Evolutionary conservation across 1,140 invertebrate species (phyloP), one percentile per base, ranked within the genome.

Genomic region (Eulimnadia texana): DNA sequence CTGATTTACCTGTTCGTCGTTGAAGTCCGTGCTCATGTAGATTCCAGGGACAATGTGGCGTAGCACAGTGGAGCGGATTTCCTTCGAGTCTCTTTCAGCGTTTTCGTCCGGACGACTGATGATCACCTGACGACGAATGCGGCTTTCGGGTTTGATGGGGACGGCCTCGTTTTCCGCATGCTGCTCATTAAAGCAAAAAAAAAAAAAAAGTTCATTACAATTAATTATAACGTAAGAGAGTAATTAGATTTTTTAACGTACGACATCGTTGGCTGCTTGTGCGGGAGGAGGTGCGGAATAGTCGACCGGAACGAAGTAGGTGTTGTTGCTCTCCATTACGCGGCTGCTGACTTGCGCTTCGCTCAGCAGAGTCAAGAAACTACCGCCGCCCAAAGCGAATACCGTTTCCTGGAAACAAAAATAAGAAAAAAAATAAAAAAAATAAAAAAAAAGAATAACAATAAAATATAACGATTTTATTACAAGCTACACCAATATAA

Each of bases 11-110:
- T 65, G 61, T 61, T 76, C 72, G 62, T 75, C 72, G 0, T 65
- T 63, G 28, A 78, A 63, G 33, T 71, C 68, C 28, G 67, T 65
- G 28, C 70, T 68, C 50, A 71, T 71, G 49, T 69, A 55, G n/a
- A 71, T 63, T 10, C 69, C 74, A 3, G 67, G 62, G 10, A 70
- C 66, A 55, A 76, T 64, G 65, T 77, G 75, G 58, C 71, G 67
- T 42, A 74, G 65, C 1, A 75, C 50, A 13, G 72, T 50, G 16
- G 60, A 53, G 51, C 51, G 29, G 1, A 61, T 25, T 28, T 61
- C 60, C 22, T 25, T 42, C 55, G 22, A 22, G 55, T 57, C 55
- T 22, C 55, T 9, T 0, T 27, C 27, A 10, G 27, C 55, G 25
- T 13, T 27, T 29, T 57, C 55, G 27, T 29, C 33, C 25, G 63